Percentiles rank a stretch among this genome's conserved stretches.
phyloP scores from a whole-genome alignment of 2,888 invertebrate genomes.

The Julus scandinavius region DNA sequence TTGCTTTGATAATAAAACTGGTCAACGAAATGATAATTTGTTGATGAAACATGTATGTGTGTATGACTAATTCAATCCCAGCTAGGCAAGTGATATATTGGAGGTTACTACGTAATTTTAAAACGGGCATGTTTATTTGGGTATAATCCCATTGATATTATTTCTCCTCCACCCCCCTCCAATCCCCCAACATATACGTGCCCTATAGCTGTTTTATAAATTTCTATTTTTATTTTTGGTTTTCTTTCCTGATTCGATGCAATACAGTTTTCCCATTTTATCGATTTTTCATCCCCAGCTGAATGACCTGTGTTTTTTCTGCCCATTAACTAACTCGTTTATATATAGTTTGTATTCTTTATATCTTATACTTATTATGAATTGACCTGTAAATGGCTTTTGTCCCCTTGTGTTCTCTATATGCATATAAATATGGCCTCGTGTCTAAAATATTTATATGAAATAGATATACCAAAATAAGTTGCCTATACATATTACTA shows the following conservation, averaged over 20 bases:
- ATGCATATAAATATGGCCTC: conserved; percentile 36
- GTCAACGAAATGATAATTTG: neutral
- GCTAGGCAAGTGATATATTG: conserved; percentile 30
- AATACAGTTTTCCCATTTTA: conserved; percentile 35
- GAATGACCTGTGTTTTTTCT: conserved; percentile 36
- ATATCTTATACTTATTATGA: conserved; percentile 37
- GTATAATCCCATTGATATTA: conserved; percentile 24
- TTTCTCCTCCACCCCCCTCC: neutral
- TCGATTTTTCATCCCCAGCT: conserved; percentile 30
- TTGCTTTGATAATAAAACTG: neutral
- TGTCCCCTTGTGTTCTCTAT: neutral
- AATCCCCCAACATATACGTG: conserved; percentile 37
- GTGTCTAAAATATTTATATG: conserved; percentile 11
- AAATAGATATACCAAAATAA: conserved; percentile 6
- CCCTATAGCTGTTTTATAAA: conserved; percentile 39
- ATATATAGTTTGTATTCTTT: conserved; percentile 35
- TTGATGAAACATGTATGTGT: neutral
- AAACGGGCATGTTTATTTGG: conserved; percentile 42
- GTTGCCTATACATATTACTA: conserved; percentile 36
- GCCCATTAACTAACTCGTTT: conserved; percentile 39
- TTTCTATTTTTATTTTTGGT: conserved; percentile 6
- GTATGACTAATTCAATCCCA: neutral
- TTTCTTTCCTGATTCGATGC: conserved; percentile 39
- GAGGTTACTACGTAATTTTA: conserved; percentile 37
- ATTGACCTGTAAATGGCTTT: conserved; percentile 32